Conservation (phyloP, 2,888 invertebrate species). For the Strigamia crassipes region DNA sequence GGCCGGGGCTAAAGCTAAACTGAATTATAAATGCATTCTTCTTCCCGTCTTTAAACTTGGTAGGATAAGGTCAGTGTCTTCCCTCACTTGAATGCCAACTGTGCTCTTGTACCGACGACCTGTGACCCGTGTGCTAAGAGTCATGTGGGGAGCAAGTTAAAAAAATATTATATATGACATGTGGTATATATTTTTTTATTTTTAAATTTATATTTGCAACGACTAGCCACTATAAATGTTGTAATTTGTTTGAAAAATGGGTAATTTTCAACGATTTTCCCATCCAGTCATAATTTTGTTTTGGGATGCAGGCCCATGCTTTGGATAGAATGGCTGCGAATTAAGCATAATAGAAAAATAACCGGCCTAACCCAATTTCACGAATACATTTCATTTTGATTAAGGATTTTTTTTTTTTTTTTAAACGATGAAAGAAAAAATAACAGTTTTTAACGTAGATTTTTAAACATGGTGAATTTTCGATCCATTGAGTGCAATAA, state of each 20-base stretch:
- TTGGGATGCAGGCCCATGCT: not conserved
- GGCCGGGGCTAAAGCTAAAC: not conserved
- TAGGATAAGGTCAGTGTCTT: conserved; percentile 31
- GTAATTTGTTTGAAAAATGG: conserved; percentile 35
- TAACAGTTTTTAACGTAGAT: too few species aligned
- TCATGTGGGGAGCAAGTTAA: not conserved
- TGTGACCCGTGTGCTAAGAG: not conserved
- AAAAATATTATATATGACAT: conserved; percentile 12
- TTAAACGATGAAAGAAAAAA: too few species aligned
- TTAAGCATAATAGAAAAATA: conserved; percentile 4
- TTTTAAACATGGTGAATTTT: too few species aligned
- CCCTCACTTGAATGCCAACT: not conserved
- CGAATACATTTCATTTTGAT: not conserved
- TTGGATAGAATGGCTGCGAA: not conserved
- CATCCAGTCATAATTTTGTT: not conserved
- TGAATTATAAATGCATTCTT: not conserved
- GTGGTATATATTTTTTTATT: not conserved
- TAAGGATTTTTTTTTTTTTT: not conserved
- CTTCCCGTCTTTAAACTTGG: not conserved
- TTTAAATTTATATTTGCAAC: not conserved
- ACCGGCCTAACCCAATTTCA: not conserved
- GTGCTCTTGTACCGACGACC: not conserved
- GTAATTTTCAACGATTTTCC: not conserved
- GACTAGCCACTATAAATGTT: conserved; percentile 26
- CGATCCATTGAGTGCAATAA: too few species aligned